Percentiles rank a stretch among this genome's conserved stretches.
These are phyloP conservation scores for Aphaenogaster floridana DNA, from an alignment of 1,140 invertebrate genomes.

Conservation along the genomic window DNA sequence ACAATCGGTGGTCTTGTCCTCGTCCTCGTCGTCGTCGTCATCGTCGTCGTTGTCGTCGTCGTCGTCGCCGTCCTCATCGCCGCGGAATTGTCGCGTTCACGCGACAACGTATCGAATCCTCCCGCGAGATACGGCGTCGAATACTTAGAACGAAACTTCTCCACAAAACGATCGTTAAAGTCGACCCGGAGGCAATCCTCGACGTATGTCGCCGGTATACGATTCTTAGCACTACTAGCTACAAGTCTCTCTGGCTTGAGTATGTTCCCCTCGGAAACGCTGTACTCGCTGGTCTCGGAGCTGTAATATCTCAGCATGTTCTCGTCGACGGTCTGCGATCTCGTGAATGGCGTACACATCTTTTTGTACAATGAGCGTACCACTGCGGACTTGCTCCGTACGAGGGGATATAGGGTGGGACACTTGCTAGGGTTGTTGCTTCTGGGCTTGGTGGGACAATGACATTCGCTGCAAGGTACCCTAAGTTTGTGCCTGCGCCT, in stretches of 20 bases:
- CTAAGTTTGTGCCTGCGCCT: slow-evolving; percentile 87
- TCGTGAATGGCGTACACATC: slow-evolving; percentile 85
- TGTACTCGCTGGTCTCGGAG: slow-evolving; percentile 84
- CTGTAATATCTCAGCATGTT: slow-evolving; percentile 84
- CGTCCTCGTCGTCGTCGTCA: background rate
- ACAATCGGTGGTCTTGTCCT: slow-evolving; percentile 21
- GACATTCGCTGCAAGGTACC: slow-evolving; percentile 86
- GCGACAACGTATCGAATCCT: slow-evolving; percentile 36
- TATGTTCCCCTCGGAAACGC: slow-evolving; percentile 81
- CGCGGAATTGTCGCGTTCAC: slow-evolving; percentile 19
- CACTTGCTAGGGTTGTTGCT: slow-evolving; percentile 82
- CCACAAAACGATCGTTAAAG: slow-evolving; percentile 81
- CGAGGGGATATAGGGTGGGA: slow-evolving; percentile 84
- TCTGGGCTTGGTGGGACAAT: slow-evolving; percentile 80
- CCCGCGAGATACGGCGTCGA: slow-evolving; percentile 66
- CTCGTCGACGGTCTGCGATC: slow-evolving; percentile 86
- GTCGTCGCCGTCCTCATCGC: background rate
- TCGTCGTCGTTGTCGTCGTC: background rate
- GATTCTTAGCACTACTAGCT: slow-evolving; percentile 72
- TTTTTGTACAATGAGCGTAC: slow-evolving; percentile 86
- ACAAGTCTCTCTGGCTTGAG: slow-evolving; percentile 78
- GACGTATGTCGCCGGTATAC: slow-evolving; percentile 84
- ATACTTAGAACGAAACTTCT: slow-evolving; percentile 79
- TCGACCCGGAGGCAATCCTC: slow-evolving; percentile 83
- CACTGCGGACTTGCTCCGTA: slow-evolving; percentile 87